Conservation (phyloP, 1,140 invertebrate genomes). For the Wiebesia pumilae region DNA sequence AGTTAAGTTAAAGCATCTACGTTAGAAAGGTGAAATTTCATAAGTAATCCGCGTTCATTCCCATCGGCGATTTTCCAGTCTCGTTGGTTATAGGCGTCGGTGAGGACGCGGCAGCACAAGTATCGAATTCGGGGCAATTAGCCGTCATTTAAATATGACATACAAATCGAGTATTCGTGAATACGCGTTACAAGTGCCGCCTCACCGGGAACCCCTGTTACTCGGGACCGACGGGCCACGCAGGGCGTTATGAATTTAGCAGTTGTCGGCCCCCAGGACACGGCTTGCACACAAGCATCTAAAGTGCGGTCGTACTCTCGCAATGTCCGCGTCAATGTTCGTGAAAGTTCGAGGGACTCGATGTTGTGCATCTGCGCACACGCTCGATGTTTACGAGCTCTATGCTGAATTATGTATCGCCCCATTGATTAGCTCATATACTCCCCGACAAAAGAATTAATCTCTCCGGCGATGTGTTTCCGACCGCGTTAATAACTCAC, state of each 20-base stretch:
- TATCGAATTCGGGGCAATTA: constrained; percentile 4
- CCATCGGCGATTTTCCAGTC: not conserved
- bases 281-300: not conserved
- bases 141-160: constrained; percentile 24
- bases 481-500: not conserved
- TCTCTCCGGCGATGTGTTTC: not conserved
- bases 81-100: not conserved
- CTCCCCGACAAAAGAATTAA: not conserved
- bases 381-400: constrained; percentile 29
- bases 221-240: not conserved
- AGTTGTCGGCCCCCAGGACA: constrained; percentile 3
- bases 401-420: constrained; percentile 26
- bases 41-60: not conserved
- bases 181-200: constrained; percentile 12
- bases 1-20: not conserved
- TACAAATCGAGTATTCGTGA: not conserved
- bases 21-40: not conserved
- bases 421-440: constrained; percentile 13
- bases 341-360: not conserved
- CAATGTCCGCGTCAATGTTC: not conserved
- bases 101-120: not conserved
- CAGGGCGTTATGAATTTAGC: constrained; percentile 40
- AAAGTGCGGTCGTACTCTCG: constrained; percentile 29
- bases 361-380: too few relatives aligned
- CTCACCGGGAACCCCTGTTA: not conserved